Percentiles rank a stretch among this genome's conserved stretches.
Evolutionary conservation across 2,888 invertebrate genomes (phyloP).

Genomic region (Conomelus anceps): DNA sequence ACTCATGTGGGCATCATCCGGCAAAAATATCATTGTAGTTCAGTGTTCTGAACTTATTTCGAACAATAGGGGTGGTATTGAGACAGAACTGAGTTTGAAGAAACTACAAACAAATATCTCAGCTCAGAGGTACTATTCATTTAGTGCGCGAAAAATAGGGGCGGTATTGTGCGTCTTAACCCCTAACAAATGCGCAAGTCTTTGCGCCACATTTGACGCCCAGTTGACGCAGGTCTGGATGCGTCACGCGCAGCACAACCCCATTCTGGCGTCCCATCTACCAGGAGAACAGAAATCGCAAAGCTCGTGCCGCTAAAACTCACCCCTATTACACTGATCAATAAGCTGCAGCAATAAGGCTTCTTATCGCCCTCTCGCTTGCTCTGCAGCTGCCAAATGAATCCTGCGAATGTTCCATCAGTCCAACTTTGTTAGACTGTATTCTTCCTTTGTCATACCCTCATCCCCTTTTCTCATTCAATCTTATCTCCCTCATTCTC

Average conservation of each 20-base stretch:
- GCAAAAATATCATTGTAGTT: too few species aligned
- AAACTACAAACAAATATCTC: not conserved
- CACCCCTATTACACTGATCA: not conserved
- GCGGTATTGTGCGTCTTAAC: not conserved
- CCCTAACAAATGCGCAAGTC: not conserved
- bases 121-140: not conserved
- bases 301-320: not conserved
- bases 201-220: not conserved
- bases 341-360: not conserved
- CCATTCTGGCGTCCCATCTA: slow-evolving; percentile 19
- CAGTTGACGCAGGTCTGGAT: not conserved
- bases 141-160: not conserved
- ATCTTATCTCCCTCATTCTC: not conserved
- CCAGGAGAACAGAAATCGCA: slow-evolving; percentile 3
- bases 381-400: not conserved
- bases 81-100: not conserved
- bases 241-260: slow-evolving; percentile 17
- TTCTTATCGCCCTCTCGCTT: not conserved
- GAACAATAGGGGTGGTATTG: not conserved
- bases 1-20: too few species aligned
- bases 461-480: not conserved
- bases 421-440: not conserved
- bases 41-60: too few species aligned
- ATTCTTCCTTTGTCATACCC: not conserved
- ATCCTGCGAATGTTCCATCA: too few species aligned